A percentile compares a stretch with the other conserved stretches of the same genome.
These are phyloP conservation scores for Ferrisia virgata DNA, from an alignment of 2,888 invertebrate genomes.

Conservation along the genomic window DNA sequence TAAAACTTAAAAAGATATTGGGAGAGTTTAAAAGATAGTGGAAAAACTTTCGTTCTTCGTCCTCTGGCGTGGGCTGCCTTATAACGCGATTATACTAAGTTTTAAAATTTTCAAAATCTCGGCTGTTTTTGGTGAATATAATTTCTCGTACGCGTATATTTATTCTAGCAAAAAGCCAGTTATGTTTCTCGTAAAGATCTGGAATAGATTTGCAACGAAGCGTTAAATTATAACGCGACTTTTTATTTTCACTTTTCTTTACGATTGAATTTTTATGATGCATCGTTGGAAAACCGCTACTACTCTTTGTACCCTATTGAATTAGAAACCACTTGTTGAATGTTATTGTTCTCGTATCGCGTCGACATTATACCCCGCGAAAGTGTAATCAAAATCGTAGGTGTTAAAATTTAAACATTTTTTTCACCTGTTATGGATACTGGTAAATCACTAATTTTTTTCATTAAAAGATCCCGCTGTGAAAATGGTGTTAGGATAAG, in stretches of 20 bases:
- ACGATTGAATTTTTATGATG: slow-evolving; percentile 14
- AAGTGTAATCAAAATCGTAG: not conserved
- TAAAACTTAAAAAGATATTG: no score
- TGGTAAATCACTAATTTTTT: no score
- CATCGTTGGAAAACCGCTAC: not conserved
- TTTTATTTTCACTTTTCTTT: slow-evolving; percentile 13
- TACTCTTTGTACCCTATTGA: not conserved
- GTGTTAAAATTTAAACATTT: not conserved
- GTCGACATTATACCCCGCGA: not conserved
- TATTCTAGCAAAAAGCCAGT: not conserved
- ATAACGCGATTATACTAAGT: not conserved
- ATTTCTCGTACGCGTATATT: not conserved
- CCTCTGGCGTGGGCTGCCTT: no score
- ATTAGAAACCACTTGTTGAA: not conserved
- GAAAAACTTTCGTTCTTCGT: no score
- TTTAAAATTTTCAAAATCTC: not conserved
- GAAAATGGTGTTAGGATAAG: no score
- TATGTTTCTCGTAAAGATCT: not conserved
- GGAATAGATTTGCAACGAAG: not conserved
- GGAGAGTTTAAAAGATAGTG: no score
- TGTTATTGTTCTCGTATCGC: not conserved
- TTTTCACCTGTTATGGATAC: no score
- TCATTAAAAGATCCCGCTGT: no score
- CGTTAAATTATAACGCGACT: slow-evolving; percentile 14
- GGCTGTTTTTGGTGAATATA: not conserved